These are phyloP conservation scores for Erpobdella octoculata DNA, from an alignment of 2,888 invertebrate species.

Conservation along the genomic window DNA sequence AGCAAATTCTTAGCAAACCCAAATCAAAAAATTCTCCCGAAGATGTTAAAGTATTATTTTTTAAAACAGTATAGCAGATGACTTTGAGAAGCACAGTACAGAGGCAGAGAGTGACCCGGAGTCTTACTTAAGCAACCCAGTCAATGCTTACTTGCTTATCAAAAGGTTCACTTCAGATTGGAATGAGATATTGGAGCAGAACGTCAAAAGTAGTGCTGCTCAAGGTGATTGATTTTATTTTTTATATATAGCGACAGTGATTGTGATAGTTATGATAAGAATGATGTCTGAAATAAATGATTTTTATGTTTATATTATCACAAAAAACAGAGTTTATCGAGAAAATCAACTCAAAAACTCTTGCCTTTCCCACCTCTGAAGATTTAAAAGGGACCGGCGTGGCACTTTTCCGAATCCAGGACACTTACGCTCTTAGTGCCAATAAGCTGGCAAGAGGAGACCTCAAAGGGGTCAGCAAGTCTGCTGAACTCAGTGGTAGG, in stretches of 20 bases:
- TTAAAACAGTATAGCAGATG: conserved; percentile 32
- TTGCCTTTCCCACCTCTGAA: conserved; percentile 9
- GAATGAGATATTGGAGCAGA: conserved; percentile 60
- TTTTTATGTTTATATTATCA: neutral
- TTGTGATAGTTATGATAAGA: neutral
- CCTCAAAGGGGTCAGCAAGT: conserved; percentile 30
- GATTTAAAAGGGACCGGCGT: conserved; percentile 77
- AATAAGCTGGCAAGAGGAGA: conserved; percentile 72
- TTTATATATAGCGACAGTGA: neutral
- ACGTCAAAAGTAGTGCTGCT: conserved; percentile 17
- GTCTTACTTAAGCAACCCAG: conserved; percentile 62
- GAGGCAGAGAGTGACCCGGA: conserved; percentile 39
- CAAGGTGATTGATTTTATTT: too few species aligned
- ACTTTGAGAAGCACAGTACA: conserved; percentile 29
- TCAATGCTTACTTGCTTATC: conserved; percentile 86
- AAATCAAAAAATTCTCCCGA: too few species aligned
- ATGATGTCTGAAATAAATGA: neutral
- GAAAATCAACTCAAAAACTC: conserved; percentile 12
- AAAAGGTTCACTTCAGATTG: conserved; percentile 87
- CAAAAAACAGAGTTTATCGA: conserved; percentile 8
- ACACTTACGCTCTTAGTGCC: conserved; percentile 83
- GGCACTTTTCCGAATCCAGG: conserved; percentile 84
- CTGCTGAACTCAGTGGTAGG: conserved; percentile 29
- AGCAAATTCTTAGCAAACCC: too few species aligned
- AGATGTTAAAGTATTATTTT: too few species aligned